Evolutionary conservation across 1,140 invertebrate species (phyloP), one percentile per base, ranked within the genome.

Genomic region (Ips typographus): DNA sequence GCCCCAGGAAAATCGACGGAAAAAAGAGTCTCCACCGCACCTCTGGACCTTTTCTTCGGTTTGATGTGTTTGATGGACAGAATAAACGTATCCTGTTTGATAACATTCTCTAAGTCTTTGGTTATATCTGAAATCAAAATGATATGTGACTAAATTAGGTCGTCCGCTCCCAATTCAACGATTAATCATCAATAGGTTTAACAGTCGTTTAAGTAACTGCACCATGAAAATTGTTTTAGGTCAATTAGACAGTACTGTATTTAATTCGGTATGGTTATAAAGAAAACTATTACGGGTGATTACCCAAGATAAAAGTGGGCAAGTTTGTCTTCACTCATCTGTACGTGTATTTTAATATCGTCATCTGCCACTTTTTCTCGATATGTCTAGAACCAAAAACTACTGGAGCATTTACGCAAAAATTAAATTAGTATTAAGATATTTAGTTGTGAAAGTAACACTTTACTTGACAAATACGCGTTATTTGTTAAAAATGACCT

Each of bases 41-140:
- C 80, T 51, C 81, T 79, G 38, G 81, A 75, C 64, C 85, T 84
- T 68, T 84, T 85, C 42, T 82, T 84, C 1, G 82, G 82, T 74
- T 85, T 85, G 52, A 88, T 83, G 74, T 90, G 86, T 69, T 82
- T 84, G n/a, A 89, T 77, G 3, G 81, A 83, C 43, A 91, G 81
- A 1, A 87, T 83, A 40, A 90, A 87, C 71, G 86, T 81, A 72
- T 88, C 83, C 52, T 86, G 82, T 67, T 84, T 80, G 65, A 89
- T 82, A 2, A 81, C 84, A 66, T 85, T 82, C 73, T 86, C 83
- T 65, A 91, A 75, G 69, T 81, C 84, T 57, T 80, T 80, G 7
- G 84, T 64, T 2, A 61, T 71, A 53, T 63, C 64, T 66, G 57
- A 3, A 71, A 71, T 37, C 42, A 65, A 59, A 65, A 22, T 22